Conservation (phyloP, 2,113 vertebrate genomes). For the Anseranas semipalmata region DNA sequence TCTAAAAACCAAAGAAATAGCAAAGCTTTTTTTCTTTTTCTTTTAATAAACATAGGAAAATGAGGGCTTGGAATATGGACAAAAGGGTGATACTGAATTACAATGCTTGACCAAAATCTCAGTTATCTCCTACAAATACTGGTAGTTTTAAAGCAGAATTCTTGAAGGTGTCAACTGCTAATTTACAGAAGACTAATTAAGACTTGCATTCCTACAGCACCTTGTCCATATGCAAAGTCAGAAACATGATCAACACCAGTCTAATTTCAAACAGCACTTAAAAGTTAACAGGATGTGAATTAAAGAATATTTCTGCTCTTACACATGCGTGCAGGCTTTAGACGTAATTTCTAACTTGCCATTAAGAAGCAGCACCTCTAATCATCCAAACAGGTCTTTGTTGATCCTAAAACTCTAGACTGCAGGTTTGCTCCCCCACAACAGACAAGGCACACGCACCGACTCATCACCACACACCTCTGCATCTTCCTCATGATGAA, state of each 20-base stretch:
- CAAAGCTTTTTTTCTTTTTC: neutral
- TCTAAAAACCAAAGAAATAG: neutral
- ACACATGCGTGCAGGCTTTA: neutral
- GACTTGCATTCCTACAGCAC: neutral
- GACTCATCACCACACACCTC: too few relatives aligned
- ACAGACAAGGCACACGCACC: neutral
- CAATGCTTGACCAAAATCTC: neutral
- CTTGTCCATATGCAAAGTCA: neutral
- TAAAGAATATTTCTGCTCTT: neutral
- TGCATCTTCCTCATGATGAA: neutral
- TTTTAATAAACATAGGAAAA: neutral
- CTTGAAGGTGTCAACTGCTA: neutral
- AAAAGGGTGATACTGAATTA: neutral
- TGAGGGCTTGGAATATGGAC: neutral
- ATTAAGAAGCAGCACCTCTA: neutral
- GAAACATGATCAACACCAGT: neutral
- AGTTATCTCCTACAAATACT: neutral
- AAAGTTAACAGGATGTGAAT: neutral
- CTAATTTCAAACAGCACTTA: neutral
- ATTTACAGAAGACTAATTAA: neutral
- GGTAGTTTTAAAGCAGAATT: neutral
- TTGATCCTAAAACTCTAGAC: neutral
- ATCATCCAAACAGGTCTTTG: neutral
- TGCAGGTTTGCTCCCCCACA: neutral
- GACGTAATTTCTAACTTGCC: neutral